These are phyloP conservation scores for Cyprinus carpio DNA, from an alignment of 2,113 vertebrate species.

Conservation along the genomic window DNA sequence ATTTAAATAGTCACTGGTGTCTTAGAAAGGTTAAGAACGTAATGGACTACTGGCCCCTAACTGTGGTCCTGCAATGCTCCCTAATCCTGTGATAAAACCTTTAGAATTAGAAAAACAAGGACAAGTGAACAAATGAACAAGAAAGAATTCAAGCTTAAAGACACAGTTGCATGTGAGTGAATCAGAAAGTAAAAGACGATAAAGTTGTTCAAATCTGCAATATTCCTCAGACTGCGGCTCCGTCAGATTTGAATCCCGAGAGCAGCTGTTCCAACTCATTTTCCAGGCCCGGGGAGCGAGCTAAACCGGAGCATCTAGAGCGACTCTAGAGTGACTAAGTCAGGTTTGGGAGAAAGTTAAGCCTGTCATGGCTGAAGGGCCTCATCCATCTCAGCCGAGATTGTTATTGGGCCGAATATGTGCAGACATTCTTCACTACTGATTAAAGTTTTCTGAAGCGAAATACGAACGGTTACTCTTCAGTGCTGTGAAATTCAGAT, in stretches of 20 bases:
- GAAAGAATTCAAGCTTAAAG: slow-evolving; percentile 5
- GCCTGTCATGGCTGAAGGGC: slow-evolving; percentile 40
- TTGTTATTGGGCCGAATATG: slow-evolving; percentile 53
- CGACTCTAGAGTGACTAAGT: slow-evolving; percentile 42
- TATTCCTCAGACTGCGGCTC: slow-evolving; percentile 67
- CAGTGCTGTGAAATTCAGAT: background rate
- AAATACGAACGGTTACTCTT: background rate
- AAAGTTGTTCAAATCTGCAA: slow-evolving; percentile 50
- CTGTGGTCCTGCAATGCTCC: slow-evolving; percentile 27
- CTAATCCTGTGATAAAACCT: slow-evolving; percentile 55
- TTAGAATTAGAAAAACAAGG: slow-evolving; percentile 34
- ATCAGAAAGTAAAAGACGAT: slow-evolving; percentile 36
- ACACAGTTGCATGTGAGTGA: slow-evolving; percentile 20
- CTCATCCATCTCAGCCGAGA: slow-evolving; percentile 50
- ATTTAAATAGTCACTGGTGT: background rate
- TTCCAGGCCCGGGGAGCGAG: slow-evolving; percentile 64
- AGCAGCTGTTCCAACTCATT: slow-evolving; percentile 77
- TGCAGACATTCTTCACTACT: slow-evolving; percentile 24
- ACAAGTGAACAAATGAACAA: slow-evolving; percentile 26
- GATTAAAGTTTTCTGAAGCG: slow-evolving; percentile 15
- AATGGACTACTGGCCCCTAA: slow-evolving; percentile 37
- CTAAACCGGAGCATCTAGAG: background rate
- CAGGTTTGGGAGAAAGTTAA: slow-evolving; percentile 53
- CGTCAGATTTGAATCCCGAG: slow-evolving; percentile 71
- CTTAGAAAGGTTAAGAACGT: background rate